Percentiles rank a stretch among this genome's conserved stretches.
Evolutionary conservation across 30 jellyfish, hydroid and myxozoan species (phyloP).

Genomic region (Aurelia aurita): DNA sequence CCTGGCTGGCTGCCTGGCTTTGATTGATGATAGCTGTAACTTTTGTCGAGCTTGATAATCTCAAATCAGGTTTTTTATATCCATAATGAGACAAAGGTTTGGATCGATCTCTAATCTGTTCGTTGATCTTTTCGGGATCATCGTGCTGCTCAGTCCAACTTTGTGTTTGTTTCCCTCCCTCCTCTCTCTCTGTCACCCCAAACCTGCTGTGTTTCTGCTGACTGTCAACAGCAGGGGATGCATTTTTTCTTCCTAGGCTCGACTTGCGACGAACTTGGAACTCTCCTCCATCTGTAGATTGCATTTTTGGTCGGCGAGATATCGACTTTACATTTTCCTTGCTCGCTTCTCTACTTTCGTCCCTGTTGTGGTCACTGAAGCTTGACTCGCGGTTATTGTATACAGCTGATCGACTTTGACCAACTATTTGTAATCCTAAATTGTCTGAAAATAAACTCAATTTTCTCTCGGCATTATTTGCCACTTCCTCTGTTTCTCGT

Average conservation of each 20-base stretch:
- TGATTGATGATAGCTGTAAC: conserved; percentile 59
- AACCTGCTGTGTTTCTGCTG: conserved; percentile 78
- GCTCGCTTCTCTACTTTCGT: conserved; percentile 41
- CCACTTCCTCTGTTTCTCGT: conserved; percentile 54
- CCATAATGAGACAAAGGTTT: conserved; percentile 27
- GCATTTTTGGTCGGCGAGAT: conserved; percentile 61
- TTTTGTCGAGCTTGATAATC: conserved; percentile 49
- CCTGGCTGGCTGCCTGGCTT: conserved; percentile 50
- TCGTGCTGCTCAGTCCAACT: conserved; percentile 61
- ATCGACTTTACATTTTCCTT: conserved; percentile 24
- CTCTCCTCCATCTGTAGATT: conserved; percentile 52
- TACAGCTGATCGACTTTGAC: conserved; percentile 64
- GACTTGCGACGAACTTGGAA: conserved; percentile 71
- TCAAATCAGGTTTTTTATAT: conserved; percentile 28
- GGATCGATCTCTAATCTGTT: conserved; percentile 45
- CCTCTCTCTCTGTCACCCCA: conserved; percentile 56
- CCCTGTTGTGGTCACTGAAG: conserved; percentile 74
- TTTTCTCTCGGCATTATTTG: conserved; percentile 50
- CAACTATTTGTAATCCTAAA: conserved; percentile 42
- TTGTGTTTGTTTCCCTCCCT: conserved; percentile 67
- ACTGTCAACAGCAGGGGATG: conserved; percentile 60
- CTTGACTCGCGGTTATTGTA: conserved; percentile 74
- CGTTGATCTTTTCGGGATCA: conserved; percentile 63
- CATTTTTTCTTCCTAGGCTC: conserved; percentile 54
- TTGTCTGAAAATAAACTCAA: conserved; percentile 40